A percentile compares a stretch with the other conserved stretches of the same genome.
phyloP scores from a whole-genome alignment of 1,140 invertebrate species.

The Anadara kagoshimensis region DNA sequence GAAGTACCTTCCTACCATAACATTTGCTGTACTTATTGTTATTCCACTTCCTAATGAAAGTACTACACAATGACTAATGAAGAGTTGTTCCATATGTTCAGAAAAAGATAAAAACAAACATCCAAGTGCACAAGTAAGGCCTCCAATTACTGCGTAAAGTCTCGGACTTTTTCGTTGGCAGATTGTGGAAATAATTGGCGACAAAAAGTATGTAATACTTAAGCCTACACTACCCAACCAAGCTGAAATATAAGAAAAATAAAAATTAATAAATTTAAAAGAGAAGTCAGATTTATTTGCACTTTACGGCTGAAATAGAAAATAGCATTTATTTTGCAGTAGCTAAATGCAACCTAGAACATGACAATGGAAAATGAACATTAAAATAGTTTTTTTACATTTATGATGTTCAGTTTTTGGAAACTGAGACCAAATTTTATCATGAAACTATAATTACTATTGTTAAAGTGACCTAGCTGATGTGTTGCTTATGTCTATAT shows the following conservation, averaged over 20 bases:
- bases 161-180: conserved; percentile 90
- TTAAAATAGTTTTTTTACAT: too few species aligned
- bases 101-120: conserved; percentile 93
- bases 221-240: conserved; percentile 89
- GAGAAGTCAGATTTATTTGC: too few species aligned
- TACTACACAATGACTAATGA: conserved; percentile 91
- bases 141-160: conserved; percentile 90
- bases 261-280: too few species aligned
- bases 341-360: too few species aligned
- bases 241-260: conserved; percentile 79
- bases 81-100: conserved; percentile 90
- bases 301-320: too few species aligned
- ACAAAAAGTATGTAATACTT: conserved; percentile 85
- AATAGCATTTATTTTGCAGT: too few species aligned
- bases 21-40: conserved; percentile 86
- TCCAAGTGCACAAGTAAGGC: conserved; percentile 87
- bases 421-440: too few species aligned
- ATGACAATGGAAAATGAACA: too few species aligned
- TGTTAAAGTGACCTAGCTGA: too few species aligned
- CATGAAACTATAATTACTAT: too few species aligned
- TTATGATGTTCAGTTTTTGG: too few species aligned
- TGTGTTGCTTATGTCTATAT: too few species aligned
- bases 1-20: conserved; percentile 95
- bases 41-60: conserved; percentile 87
- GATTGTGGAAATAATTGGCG: conserved; percentile 88